Evolutionary conservation across 2,113 vertebrate species (phyloP), one percentile per base, ranked within the genome.

Genomic region (Boulengeromyrus knoepffleri): DNA sequence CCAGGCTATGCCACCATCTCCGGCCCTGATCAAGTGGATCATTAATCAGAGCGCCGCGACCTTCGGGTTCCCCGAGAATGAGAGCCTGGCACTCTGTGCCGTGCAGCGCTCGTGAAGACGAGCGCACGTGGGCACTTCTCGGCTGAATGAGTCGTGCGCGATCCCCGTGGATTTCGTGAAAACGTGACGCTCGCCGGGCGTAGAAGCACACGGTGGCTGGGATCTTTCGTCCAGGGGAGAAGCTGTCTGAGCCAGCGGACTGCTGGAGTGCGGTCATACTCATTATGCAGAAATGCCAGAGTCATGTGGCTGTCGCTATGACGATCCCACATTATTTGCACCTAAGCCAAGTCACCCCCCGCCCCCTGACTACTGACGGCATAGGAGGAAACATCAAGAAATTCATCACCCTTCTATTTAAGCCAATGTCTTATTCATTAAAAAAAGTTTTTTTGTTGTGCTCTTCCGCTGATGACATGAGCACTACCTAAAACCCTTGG

Each of bases 221-320:
- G 83, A 85, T 46, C 83, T 47, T 85, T 47, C 90, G 77, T 88
- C 88, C 24, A 47, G 56, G 19, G 90, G 86, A 90, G 90, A 92
- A 87, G 45, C 83, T 85, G 88, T 46, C 49, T 88, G 86, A 88
- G 88, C 83, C 88, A 89, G 91, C 52, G 56, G 91, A 88, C 83
- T 46, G 88, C 90, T 88, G 89, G 88, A 85, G 58, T 93, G 92
- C 92, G 92, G 91, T 92, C 91, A 88, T 89, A 58, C 90, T 92
- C 90, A 93, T 93, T 93, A 93, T 93, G 92, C 92, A 92, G 91
- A 91, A 89, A 94, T 93, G 90, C 89, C 91, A 92, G 91, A 92
- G 92, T 90, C 89, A 62, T 80, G 89, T 56, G 83, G 85, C 58
- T 47, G 91, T 93, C 90, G 90, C 93, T 90, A 93, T 92, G 92